Evolutionary conservation across 2,888 invertebrate genomes (phyloP).

Genomic region (Caenorhabditis becei): DNA sequence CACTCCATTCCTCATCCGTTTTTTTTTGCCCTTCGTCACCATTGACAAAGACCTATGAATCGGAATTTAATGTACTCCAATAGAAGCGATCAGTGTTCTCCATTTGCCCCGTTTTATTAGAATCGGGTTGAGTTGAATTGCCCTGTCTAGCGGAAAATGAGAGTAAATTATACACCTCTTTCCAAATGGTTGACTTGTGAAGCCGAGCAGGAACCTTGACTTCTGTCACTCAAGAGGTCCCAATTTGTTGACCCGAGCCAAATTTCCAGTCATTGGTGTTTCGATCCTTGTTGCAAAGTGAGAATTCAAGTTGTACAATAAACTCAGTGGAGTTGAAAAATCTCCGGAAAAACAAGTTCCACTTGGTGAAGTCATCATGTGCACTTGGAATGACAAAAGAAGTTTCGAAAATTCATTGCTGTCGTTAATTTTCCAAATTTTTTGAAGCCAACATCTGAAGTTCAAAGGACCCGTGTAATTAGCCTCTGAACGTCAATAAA

Average conservation of each 20-base stretch:
- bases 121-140: slow-evolving; percentile 7
- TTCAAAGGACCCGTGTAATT: no score
- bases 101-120: not conserved
- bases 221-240: not conserved
- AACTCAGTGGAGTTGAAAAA: no score
- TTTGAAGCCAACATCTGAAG: no score
- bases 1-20: not conserved
- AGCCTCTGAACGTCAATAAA: no score
- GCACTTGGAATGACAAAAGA: no score
- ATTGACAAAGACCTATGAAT: not conserved
- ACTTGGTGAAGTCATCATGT: no score
- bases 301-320: not conserved
- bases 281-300: not conserved
- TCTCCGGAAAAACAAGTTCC: not conserved
- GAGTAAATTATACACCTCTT: slow-evolving; percentile 14
- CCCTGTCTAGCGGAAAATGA: slow-evolving; percentile 37
- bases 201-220: not conserved
- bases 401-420: no score
- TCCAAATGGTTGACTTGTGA: slow-evolving; percentile 23
- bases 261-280: slow-evolving; percentile 5
- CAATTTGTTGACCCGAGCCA: not conserved
- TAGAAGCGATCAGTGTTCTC: slow-evolving; percentile 38
- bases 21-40: no score
- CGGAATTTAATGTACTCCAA: slow-evolving; percentile 18
- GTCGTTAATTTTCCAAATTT: no score